Evolutionary conservation across 2,888 invertebrate genomes (phyloP).

Genomic region (Apodemia zela): DNA sequence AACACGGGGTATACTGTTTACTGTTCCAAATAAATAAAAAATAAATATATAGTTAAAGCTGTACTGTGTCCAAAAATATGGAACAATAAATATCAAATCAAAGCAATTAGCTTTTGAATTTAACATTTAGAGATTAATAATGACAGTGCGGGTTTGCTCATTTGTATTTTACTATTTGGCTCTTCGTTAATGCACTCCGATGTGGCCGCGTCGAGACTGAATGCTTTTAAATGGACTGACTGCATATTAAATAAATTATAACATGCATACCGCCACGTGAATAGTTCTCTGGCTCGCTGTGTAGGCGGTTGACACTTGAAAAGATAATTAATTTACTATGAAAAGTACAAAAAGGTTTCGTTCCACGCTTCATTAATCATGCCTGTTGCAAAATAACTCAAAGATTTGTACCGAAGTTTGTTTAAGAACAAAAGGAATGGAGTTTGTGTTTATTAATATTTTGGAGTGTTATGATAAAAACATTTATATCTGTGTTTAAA

Average conservation of each 20-base stretch:
- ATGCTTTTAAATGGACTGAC: conserved; percentile 67
- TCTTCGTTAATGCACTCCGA: conserved; percentile 46
- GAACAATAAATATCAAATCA: conserved; percentile 30
- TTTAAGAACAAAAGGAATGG: background rate
- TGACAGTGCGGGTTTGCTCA: conserved; percentile 29
- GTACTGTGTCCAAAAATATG: conserved; percentile 18
- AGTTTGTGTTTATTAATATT: conserved; percentile 3
- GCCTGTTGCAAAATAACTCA: background rate
- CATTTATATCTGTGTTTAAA: no score
- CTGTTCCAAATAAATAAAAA: no score
- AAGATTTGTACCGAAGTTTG: conserved; percentile 9
- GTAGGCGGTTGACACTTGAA: conserved; percentile 41
- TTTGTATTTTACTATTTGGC: conserved; percentile 12
- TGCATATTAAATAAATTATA: conserved; percentile 52
- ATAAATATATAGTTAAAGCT: no score
- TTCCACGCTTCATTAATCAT: conserved; percentile 29
- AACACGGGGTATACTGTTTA: no score
- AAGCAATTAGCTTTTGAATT: conserved; percentile 20
- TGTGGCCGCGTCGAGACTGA: conserved; percentile 48
- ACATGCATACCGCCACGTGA: conserved; percentile 40
- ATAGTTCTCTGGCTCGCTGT: conserved; percentile 36
- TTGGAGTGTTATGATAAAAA: background rate
- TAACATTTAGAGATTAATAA: conserved; percentile 31
- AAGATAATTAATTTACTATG: conserved; percentile 40
- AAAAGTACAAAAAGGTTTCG: conserved; percentile 30